Conservation (phyloP, 2,113 vertebrate species). For the Hypocryptadius cinnamomeus region DNA sequence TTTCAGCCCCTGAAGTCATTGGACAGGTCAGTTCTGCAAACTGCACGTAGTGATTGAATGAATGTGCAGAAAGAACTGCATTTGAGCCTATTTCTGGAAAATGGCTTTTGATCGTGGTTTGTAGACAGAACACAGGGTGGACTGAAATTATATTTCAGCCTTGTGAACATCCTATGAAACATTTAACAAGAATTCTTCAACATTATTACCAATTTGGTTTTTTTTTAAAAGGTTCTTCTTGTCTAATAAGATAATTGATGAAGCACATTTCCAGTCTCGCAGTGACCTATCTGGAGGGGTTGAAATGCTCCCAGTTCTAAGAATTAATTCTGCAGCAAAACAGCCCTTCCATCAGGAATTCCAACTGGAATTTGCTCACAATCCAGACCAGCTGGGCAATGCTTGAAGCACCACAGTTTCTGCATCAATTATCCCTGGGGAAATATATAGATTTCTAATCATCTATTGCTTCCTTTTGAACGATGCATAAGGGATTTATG, state of each 20-base stretch:
- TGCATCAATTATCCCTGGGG: background rate
- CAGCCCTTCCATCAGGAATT: background rate
- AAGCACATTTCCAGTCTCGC: background rate
- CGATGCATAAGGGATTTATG: background rate
- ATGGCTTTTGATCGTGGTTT: background rate
- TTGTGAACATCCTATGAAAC: background rate
- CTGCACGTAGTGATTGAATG: rapidly evolving
- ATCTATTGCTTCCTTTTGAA: background rate
- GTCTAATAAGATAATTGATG: background rate
- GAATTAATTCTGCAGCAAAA: background rate
- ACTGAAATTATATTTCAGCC: background rate
- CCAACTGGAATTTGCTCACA: background rate
- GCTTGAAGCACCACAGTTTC: background rate
- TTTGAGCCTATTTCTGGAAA: background rate
- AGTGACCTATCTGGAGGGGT: background rate
- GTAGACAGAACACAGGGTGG: background rate
- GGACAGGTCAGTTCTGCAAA: background rate
- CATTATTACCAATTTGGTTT: background rate
- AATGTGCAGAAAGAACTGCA: background rate
- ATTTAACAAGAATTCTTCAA: background rate
- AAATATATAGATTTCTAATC: background rate
- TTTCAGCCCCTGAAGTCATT: background rate
- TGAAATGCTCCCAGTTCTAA: background rate
- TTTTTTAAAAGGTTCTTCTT: background rate
- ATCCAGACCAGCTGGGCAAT: background rate